Conservation (phyloP, 1,140 invertebrate species). For the Hydropsyche tenuis region DNA sequence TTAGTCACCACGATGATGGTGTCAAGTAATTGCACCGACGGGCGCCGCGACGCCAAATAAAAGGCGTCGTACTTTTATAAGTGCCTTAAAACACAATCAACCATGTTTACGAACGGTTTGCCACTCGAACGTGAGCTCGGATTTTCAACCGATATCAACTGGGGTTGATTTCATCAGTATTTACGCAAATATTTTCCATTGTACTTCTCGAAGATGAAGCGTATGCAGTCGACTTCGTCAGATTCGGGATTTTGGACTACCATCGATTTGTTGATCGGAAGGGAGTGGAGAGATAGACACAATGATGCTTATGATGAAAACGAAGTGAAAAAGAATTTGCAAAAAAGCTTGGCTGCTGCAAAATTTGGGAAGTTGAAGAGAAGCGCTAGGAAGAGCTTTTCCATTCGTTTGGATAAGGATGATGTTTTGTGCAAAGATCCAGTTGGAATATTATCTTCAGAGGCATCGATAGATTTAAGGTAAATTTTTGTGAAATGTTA, state of each 20-base stretch:
- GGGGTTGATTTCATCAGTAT: neutral
- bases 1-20: constrained; percentile 31
- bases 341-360: neutral
- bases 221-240: constrained; percentile 53
- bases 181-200: neutral
- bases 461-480: neutral
- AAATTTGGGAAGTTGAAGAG: constrained; percentile 10
- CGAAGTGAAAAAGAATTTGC: neutral
- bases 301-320: constrained; percentile 8
- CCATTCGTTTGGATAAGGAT: neutral
- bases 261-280: constrained; percentile 60
- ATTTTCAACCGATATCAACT: neutral
- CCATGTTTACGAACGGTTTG: constrained; percentile 34
- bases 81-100: constrained; percentile 25
- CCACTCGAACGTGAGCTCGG: constrained; percentile 7
- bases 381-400: neutral
- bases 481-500: neutral
- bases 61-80: constrained; percentile 43
- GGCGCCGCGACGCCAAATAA: constrained; percentile 48
- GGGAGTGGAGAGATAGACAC: constrained; percentile 41
- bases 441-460: neutral
- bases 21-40: constrained; percentile 49
- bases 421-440: neutral
- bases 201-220: constrained; percentile 53
- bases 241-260: constrained; percentile 62